Evolutionary conservation across 2,797 vertebrate genomes (phyloP).

Genomic region (Calcarius lapponicus): DNA sequence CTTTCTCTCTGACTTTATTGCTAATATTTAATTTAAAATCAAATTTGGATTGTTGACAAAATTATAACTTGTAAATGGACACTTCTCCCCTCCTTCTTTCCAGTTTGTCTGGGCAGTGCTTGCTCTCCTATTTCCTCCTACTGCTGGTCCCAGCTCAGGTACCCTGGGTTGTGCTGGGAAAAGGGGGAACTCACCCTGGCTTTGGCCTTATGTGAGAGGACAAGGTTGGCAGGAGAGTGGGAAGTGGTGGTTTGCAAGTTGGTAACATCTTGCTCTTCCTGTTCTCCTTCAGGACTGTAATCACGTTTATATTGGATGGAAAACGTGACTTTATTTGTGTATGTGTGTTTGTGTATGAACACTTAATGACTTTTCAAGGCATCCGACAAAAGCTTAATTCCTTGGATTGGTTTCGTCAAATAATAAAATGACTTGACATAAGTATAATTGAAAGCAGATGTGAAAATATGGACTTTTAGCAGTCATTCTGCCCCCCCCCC

Average conservation of each 20-base stretch:
- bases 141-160: not conserved
- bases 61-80: conserved; percentile 27
- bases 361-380: conserved; percentile 80
- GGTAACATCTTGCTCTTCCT: not conserved
- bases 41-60: conserved; percentile 59
- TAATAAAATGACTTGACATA: conserved; percentile 79
- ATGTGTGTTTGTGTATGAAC: conserved; percentile 59
- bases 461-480: conserved; percentile 70
- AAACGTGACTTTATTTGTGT: conserved; percentile 60
- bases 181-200: not conserved
- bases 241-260: not conserved
- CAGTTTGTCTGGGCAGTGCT: not conserved
- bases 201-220: not conserved
- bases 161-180: not conserved
- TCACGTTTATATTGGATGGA: not conserved
- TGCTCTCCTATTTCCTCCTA: not conserved
- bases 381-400: conserved; percentile 70
- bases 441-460: conserved; percentile 79
- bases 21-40: conserved; percentile 64
- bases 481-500: conserved; percentile 16
- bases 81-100: not conserved
- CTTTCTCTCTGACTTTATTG: conserved; percentile 37
- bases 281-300: not conserved
- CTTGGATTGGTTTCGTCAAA: conserved; percentile 77
- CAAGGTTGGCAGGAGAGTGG: not conserved